Conservation (phyloP, 2,797 vertebrate genomes). For the Aulostomus chinensis region DNA sequence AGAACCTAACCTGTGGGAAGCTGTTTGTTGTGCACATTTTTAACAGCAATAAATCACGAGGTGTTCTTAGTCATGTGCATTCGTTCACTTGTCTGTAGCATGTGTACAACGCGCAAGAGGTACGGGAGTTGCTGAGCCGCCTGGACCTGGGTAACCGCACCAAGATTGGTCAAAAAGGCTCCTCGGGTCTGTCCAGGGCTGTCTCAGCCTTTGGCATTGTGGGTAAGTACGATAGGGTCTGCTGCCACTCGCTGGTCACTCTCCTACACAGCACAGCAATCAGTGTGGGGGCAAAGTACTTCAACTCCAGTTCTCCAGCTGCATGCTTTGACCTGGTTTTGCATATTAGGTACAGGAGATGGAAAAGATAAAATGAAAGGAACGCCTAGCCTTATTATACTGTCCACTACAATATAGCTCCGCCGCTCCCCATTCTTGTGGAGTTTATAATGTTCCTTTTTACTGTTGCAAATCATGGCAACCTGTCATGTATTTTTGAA, state of each 20-base stretch:
- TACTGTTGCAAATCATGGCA: slow-evolving; percentile 6
- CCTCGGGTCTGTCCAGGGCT: slow-evolving; percentile 90
- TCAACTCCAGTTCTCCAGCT: background rate
- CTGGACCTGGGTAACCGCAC: slow-evolving; percentile 95
- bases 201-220: slow-evolving; percentile 91
- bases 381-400: slow-evolving; percentile 19
- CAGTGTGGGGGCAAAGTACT: slow-evolving; percentile 1
- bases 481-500: slow-evolving; percentile 1
- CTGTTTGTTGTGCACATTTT: too few relatives aligned
- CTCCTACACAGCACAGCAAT: background rate
- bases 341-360: slow-evolving; percentile 7
- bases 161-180: slow-evolving; percentile 94
- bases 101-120: slow-evolving; percentile 92
- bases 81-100: slow-evolving; percentile 78
- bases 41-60: too few relatives aligned
- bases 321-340: slow-evolving; percentile 29
- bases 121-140: slow-evolving; percentile 92
- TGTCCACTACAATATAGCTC: background rate
- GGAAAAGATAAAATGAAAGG: slow-evolving; percentile 16
- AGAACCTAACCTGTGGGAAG: too few relatives aligned
- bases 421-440: too few relatives aligned
- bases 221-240: slow-evolving; percentile 87
- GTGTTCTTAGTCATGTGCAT: slow-evolving; percentile 10
- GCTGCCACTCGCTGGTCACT: background rate
- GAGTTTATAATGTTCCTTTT: slow-evolving; percentile 2